phyloP scores from a whole-genome alignment of 1,140 invertebrate species.

The Musca vetustissima region DNA sequence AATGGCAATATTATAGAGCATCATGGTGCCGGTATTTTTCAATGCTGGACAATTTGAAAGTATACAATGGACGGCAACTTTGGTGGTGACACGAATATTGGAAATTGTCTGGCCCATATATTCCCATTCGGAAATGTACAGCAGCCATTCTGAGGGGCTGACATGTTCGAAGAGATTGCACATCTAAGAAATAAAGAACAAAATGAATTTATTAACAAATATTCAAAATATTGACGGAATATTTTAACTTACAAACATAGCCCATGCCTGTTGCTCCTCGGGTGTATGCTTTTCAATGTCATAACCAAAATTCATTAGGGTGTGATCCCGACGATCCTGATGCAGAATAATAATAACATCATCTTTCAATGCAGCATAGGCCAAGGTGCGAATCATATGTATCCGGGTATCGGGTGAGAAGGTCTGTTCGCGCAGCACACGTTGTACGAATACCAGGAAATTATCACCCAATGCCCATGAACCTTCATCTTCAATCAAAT shows the following conservation, averaged over 20 bases:
- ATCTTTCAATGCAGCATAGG: conserved; percentile 79
- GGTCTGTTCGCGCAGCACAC: conserved; percentile 67
- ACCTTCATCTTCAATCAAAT: conserved; percentile 83
- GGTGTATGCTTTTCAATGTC: conserved; percentile 76
- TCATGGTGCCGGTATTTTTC: conserved; percentile 79
- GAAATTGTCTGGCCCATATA: conserved; percentile 72
- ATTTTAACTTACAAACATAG: conserved; percentile 68
- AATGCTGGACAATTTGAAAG: conserved; percentile 72
- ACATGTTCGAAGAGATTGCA: conserved; percentile 89
- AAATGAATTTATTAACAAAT: neutral
- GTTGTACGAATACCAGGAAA: conserved; percentile 76
- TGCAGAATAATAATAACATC: conserved; percentile 88
- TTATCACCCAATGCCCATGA: conserved; percentile 89
- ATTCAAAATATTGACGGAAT: no score
- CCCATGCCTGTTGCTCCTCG: conserved; percentile 76
- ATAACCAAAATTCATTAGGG: conserved; percentile 86
- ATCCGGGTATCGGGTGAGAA: conserved; percentile 63
- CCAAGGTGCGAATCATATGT: conserved; percentile 68
- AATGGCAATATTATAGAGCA: conserved; percentile 88
- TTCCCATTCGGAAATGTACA: conserved; percentile 91
- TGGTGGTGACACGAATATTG: conserved; percentile 88
- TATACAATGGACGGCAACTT: conserved; percentile 84
- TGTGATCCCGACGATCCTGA: conserved; percentile 85
- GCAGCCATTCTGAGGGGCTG: conserved; percentile 86
- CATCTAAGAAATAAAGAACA: no score